Conservation (phyloP, 2,113 vertebrate species). For the Enhydra lutris region DNA sequence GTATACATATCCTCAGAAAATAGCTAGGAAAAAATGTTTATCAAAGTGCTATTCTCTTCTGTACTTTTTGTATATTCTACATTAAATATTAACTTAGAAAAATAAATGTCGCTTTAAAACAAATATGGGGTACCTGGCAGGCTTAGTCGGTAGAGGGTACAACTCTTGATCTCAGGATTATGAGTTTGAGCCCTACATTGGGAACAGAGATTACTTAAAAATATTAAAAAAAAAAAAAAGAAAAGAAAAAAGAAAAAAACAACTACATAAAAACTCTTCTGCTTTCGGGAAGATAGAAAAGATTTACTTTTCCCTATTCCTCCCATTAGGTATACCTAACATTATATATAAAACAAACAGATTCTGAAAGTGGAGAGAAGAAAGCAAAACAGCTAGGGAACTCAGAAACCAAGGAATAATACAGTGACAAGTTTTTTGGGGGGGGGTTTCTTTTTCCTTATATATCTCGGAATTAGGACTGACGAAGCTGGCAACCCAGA, state of each 20-base stretch:
- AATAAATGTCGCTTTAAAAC: not conserved
- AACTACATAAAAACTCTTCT: not conserved
- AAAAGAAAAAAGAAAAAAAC: not conserved
- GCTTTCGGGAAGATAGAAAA: not conserved
- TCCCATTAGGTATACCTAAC: not conserved
- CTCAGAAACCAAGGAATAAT: not conserved
- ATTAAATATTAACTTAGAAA: not conserved
- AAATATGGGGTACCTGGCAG: not conserved
- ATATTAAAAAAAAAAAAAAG: not conserved
- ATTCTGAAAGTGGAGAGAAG: not conserved
- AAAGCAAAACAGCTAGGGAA: not conserved
- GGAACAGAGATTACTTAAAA: not conserved
- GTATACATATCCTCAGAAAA: not conserved
- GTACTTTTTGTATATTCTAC: not conserved
- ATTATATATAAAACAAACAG: not conserved
- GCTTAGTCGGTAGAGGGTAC: not conserved
- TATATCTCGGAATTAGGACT: not conserved
- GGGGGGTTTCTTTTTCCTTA: not conserved
- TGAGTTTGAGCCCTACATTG: not conserved
- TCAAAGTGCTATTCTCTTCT: not conserved
- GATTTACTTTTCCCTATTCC: not conserved
- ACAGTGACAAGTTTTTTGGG: not conserved
- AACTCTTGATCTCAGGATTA: not conserved
- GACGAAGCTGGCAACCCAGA: not conserved
- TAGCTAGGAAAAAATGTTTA: not conserved